A percentile compares a stretch with the other conserved stretches of the same genome.
These are phyloP conservation scores for Etheostoma cragini DNA, from an alignment of 2,113 vertebrate species.

Conservation along the genomic window DNA sequence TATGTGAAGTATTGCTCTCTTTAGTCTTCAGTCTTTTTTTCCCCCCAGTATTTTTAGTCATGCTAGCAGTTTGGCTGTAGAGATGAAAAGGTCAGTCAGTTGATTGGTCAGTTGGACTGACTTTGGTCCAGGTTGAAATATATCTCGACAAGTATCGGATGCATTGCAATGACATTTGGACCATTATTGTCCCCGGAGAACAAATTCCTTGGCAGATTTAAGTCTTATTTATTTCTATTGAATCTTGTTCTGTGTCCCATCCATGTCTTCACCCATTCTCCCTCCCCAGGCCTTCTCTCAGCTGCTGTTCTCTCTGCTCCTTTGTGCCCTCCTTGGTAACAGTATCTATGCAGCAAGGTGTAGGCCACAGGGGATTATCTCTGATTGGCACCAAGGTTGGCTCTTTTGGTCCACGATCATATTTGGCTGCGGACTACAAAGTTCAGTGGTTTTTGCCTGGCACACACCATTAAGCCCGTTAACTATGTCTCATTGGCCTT, in stretches of 20 bases:
- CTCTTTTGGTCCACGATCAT: conserved; percentile 42
- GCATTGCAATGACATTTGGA: background rate
- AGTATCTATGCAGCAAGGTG: conserved; percentile 57
- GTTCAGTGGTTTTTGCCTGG: background rate
- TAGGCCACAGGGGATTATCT: conserved; percentile 33
- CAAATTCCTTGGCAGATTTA: conserved; percentile 7
- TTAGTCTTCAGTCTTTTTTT: background rate
- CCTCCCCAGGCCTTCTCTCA: background rate
- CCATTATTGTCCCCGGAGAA: background rate
- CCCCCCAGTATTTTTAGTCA: background rate
- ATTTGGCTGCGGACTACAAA: conserved; percentile 37
- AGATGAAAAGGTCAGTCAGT: background rate
- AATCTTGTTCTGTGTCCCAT: background rate
- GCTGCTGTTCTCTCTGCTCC: conserved; percentile 11
- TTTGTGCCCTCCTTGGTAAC: conserved; percentile 53
- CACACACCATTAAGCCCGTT: conserved; percentile 43
- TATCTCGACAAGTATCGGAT: background rate
- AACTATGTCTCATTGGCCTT: conserved; percentile 43
- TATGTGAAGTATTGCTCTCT: background rate
- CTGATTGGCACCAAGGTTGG: conserved; percentile 51
- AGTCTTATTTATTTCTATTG: background rate
- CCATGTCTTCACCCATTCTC: conserved; percentile 8
- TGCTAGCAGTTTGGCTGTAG: background rate
- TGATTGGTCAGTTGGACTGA: background rate
- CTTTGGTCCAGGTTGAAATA: background rate